These are phyloP conservation scores for Passer montanus DNA, from an alignment of 2,113 vertebrate genomes.

Conservation along the genomic window DNA sequence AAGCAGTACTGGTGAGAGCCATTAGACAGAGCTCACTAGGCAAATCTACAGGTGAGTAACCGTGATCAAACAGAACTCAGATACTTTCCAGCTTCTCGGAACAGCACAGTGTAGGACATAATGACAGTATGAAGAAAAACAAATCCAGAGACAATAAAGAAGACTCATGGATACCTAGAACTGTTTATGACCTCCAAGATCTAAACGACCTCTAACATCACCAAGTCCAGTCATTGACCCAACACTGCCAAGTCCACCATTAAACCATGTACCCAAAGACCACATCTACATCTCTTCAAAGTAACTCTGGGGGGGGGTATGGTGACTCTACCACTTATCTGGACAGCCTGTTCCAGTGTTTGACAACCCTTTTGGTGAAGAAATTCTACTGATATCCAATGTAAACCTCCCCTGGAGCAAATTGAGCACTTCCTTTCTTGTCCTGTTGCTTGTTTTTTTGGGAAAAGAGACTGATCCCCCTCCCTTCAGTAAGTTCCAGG, in stretches of 20 bases:
- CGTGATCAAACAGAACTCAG: background rate
- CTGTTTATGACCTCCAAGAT: background rate
- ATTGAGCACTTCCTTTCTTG: background rate
- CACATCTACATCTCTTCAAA: background rate
- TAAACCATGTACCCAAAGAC: background rate
- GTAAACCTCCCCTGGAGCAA: background rate
- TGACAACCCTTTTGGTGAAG: background rate
- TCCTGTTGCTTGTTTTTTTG: background rate
- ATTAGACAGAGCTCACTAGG: background rate
- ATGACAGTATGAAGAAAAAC: background rate
- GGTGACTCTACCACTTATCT: background rate
- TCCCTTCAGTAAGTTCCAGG: background rate
- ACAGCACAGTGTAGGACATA: background rate
- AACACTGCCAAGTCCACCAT: background rate
- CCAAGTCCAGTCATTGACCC: background rate
- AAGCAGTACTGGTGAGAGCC: background rate
- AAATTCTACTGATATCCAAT: background rate
- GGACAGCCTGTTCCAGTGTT: background rate
- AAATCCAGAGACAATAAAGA: background rate
- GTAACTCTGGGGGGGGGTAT: background rate
- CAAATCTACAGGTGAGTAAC: background rate
- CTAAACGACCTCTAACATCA: background rate
- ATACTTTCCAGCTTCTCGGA: background rate
- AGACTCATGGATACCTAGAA: background rate
- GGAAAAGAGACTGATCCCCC: background rate